Base-by-base conservation (phyloP, 2,888 invertebrate genomes). In the Lasius fuliginosus region DNA sequence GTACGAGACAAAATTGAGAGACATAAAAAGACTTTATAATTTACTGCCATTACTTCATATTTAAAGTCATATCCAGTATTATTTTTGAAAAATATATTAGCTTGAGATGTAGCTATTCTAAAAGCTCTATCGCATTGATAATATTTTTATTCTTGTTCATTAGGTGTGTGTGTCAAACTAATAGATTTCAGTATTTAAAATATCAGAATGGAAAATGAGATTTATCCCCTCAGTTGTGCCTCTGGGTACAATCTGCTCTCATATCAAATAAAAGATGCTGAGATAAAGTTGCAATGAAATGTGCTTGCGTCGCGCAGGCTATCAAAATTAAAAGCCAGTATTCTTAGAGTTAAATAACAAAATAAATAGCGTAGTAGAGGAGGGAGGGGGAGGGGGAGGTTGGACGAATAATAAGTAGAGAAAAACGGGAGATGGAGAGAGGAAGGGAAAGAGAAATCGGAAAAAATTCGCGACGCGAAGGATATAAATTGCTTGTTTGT, bases 401-500 rank as follows among this genome's bases (percentile, higher is more conserved):
- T 27, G 11, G 6, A 18, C 3, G 23, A 18, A 60, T 69, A 79
- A 79, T 71, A 36, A 46, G 42, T 11, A 36, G 36, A 60, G 18
- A 18, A 27, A 33, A 60, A 8, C 12, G 33, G 2, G 53, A 68
- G 40, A 56, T 0, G 9, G 15, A 30, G 30, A 49, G 27, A 40
- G 46, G 42, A 60, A 68, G 9, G 12, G 11, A 42, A 23, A 30
- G 58, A 68, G 36, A n/a, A 49, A 46, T 40, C 23, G 53, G 6
- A 9, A 11, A 40, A 77, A 53, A 62, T 42, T 79, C 23, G 84
- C 67, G 33, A n/a, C 27, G 15, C 27, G 53, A 56, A n/a, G 53
- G 46, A 71, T 64, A 84, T 84, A 84, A 84, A 79, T 84, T 84
- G 64, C 71, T 79, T 69, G 69, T 79, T 62, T 64, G 62, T 69